phyloP scores from a whole-genome alignment of 2,888 invertebrate genomes.

The Junonia oenone region DNA sequence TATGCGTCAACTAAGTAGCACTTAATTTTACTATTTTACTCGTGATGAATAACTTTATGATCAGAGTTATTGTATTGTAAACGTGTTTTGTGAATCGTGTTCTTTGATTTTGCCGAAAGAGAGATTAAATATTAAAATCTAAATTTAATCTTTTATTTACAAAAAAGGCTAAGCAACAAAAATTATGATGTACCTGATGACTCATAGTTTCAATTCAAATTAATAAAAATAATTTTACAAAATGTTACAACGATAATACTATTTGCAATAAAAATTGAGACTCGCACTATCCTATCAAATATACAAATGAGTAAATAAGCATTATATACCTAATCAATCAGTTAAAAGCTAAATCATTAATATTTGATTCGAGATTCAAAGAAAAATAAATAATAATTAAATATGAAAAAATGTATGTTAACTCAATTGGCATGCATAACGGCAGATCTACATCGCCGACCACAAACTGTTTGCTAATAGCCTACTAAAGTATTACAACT shows the following conservation, averaged over 20 bases:
- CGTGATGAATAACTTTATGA: constrained; percentile 3
- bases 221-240: too few relatives aligned
- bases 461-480: constrained; percentile 32
- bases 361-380: not conserved
- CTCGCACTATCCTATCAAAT: too few relatives aligned
- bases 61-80: constrained; percentile 1
- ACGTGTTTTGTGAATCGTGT: not conserved
- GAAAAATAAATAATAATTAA: constrained; percentile 1
- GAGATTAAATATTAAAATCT: not conserved
- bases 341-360: too few relatives aligned
- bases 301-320: too few relatives aligned
- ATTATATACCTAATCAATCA: too few relatives aligned
- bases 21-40: constrained; percentile 11
- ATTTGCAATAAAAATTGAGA: too few relatives aligned
- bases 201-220: too few relatives aligned
- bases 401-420: not conserved
- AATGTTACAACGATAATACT: too few relatives aligned
- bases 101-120: not conserved
- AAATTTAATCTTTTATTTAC: not conserved
- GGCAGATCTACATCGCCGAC: constrained; percentile 14
- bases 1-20: constrained; percentile 4
- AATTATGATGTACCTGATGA: too few relatives aligned
- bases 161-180: not conserved
- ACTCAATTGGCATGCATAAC: constrained; percentile 24
- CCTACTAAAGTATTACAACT: constrained; percentile 1